Base-by-base conservation (phyloP, 2,888 invertebrate genomes). In the Globia sparganii region DNA sequence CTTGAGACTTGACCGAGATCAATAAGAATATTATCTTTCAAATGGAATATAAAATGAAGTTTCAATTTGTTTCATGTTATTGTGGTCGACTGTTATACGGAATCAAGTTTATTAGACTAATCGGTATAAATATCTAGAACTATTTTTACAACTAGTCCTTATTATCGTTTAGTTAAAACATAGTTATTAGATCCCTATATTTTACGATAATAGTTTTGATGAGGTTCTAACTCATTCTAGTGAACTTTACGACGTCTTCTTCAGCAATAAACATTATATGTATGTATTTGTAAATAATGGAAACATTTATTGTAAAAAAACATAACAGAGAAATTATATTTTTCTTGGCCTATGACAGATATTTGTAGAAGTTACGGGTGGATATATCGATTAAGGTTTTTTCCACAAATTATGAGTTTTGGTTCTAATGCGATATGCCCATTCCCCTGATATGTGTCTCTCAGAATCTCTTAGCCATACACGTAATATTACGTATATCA, bases 61-160 rank as follows among this genome's bases (percentile, higher is more conserved):
- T 61, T 68, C 43, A 75, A 64, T 65, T 75, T 49, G 40, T 79
- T 87, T 83, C 78, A 71, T 88, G 80, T 75, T 77, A 56, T 85
- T 84, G 85, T 79, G 75, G 84, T 83, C 72, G 85, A 87, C 86
- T 85, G 86, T 86, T 86, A 88, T 89, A 90, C 85, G 84, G 85
- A 90, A 90, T 89, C 89, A 90, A 90, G 87, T 91, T 92, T 91
- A 89, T 84, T 87, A 88, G 78, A 90, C 86, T 91, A 91, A 91
- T 92, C 88, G 90, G 88, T 91, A 92, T 91, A 91, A 91, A 92
- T 90, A 91, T 90, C 91, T 93, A 94, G 92, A 94, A 91, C 94
- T 95, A 95, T 95, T 95, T 95, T 95, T 95, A 94, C 95, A 95
- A 93, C 96, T 96, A 96, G 96, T 96, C 96, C 94, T 91, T 95